A percentile compares a stretch with the other conserved stretches of the same genome.
These are phyloP conservation scores for human DNA, from an alignment of 2,113 vertebrate genomes.

Conservation along the genomic window GRCh38 chr4:168141001-168141500, in stretches of 20 bases:
- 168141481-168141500: neutral
- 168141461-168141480: neutral
- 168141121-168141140: neutral
- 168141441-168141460: neutral
- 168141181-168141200: neutral
- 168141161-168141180: neutral
- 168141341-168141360: neutral
- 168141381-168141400: neutral
- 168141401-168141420: neutral
- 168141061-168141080: neutral
- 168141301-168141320: neutral
- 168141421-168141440: too few species aligned
- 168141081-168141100: neutral
- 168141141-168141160: neutral
- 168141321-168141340: neutral
- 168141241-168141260: neutral
- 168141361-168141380: neutral
- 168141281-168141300: too few species aligned
- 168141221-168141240: neutral
- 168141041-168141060: conserved; percentile 1
- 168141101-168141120: neutral
- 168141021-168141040: neutral
- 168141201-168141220: neutral
- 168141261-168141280: neutral
- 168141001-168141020: neutral